A percentile compares a stretch with the other conserved stretches of the same genome.
These are phyloP conservation scores for Helicorthomorpha holstii DNA, from an alignment of 1,140 invertebrate species.

Conservation along the genomic window DNA sequence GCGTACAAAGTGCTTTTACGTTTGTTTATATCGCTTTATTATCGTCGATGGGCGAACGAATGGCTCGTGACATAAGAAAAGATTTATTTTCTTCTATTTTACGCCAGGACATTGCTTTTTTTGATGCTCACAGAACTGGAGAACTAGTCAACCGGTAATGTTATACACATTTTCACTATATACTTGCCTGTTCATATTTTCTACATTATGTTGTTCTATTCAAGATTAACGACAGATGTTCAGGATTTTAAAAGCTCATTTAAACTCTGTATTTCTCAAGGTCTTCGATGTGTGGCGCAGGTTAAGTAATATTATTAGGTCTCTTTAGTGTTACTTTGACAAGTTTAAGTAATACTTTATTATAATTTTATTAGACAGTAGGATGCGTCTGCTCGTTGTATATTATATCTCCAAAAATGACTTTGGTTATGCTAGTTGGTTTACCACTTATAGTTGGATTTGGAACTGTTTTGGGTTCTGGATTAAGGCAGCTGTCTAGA, in stretches of 20 bases:
- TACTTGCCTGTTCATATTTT: background rate
- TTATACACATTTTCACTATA: background rate
- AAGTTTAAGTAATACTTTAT: too few species aligned
- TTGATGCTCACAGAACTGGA: slow-evolving; percentile 74
- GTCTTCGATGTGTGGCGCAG: slow-evolving; percentile 64
- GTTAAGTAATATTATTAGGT: slow-evolving; percentile 23
- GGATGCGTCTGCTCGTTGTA: slow-evolving; percentile 61
- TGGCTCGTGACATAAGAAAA: slow-evolving; percentile 59
- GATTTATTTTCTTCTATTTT: slow-evolving; percentile 69
- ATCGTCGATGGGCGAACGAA: slow-evolving; percentile 65
- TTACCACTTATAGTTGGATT: slow-evolving; percentile 63
- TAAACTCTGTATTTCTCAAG: slow-evolving; percentile 77
- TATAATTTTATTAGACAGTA: slow-evolving; percentile 31
- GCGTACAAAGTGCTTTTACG: slow-evolving; percentile 63
- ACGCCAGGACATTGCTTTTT: slow-evolving; percentile 76
- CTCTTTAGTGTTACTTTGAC: slow-evolving; percentile 12
- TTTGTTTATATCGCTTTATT: slow-evolving; percentile 75
- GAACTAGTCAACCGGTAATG: slow-evolving; percentile 69
- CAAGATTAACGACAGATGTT: slow-evolving; percentile 71
- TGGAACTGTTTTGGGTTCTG: slow-evolving; percentile 53
- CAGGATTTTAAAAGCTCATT: slow-evolving; percentile 95
- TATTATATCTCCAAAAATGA: slow-evolving; percentile 74
- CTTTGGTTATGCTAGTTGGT: slow-evolving; percentile 54
- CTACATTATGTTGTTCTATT: slow-evolving; percentile 13
- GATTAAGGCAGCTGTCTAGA: slow-evolving; percentile 50